A percentile compares a stretch with the other conserved stretches of the same genome.
Conservation (phyloP, 2,113 vertebrate genomes). For the Anarrhichthys ocellatus region DNA sequence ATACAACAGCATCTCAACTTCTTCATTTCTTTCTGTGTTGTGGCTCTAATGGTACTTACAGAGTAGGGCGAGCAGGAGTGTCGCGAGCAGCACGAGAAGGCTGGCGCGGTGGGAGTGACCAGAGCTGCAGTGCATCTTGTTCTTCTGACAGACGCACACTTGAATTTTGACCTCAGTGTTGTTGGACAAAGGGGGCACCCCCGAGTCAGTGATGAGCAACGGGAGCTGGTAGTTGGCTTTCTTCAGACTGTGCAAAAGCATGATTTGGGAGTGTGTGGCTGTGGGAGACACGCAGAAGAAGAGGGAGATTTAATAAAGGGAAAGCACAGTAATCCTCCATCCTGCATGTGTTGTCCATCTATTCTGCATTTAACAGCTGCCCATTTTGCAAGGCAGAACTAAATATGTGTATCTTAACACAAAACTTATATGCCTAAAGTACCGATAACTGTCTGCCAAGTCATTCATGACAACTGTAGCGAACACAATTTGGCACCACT, state of each 20-base stretch:
- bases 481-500: slow-evolving; percentile 37
- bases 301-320: not conserved
- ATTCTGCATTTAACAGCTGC: slow-evolving; percentile 2
- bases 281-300: slow-evolving; percentile 32
- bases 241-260: slow-evolving; percentile 94
- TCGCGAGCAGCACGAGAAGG: slow-evolving; percentile 79
- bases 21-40: not conserved
- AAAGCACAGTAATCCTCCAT: not conserved
- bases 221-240: slow-evolving; percentile 97
- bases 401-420: not conserved
- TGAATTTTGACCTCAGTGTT: slow-evolving; percentile 95
- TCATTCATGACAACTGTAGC: slow-evolving; percentile 29
- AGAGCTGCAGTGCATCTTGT: slow-evolving; percentile 94
- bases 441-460: slow-evolving; percentile 4
- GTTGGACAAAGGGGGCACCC: slow-evolving; percentile 92
- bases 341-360: not conserved
- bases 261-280: slow-evolving; percentile 94
- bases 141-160: slow-evolving; percentile 97
- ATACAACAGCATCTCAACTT: not conserved
- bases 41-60: slow-evolving; percentile 64
- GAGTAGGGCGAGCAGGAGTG: slow-evolving; percentile 66
- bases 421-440: not conserved
- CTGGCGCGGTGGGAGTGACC: slow-evolving; percentile 82
- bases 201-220: slow-evolving; percentile 95
- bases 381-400: slow-evolving; percentile 22